Evolutionary conservation across 2,113 vertebrate species (phyloP).

Genomic region (Pitta sordida): DNA sequence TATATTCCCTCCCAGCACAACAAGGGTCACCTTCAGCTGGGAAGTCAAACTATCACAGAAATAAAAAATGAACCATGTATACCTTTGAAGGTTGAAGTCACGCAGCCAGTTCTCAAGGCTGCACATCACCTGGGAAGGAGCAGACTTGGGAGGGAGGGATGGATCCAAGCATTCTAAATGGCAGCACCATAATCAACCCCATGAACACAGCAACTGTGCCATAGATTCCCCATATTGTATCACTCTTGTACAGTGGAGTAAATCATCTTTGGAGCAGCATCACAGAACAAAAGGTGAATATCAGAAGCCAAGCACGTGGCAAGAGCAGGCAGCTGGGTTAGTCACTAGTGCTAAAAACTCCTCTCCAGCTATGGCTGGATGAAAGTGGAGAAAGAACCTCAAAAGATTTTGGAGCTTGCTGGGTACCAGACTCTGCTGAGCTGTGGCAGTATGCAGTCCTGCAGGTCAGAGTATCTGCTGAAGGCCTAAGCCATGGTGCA

Average conservation of each 20-base stretch:
- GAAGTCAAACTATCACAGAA: not conserved
- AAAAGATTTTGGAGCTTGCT: not conserved
- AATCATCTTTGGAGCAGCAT: not conserved
- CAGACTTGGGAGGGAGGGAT: not conserved
- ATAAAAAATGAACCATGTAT: not conserved
- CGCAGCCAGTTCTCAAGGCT: not conserved
- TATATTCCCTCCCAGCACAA: not conserved
- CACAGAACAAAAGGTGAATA: not conserved
- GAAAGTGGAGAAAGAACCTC: not conserved
- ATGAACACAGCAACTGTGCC: not conserved
- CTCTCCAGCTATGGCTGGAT: not conserved
- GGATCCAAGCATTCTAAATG: not conserved
- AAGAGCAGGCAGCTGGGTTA: not conserved
- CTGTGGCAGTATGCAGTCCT: not conserved
- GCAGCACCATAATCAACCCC: not conserved
- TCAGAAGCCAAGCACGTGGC: not conserved
- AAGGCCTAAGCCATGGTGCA: not conserved
- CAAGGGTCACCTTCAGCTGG: not conserved
- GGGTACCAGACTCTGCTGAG: not conserved
- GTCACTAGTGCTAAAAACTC: not conserved
- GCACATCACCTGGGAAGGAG: not conserved
- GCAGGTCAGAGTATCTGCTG: not conserved
- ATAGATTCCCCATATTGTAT: rapidly evolving
- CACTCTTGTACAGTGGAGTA: not conserved
- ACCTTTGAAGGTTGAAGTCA: not conserved